Evolutionary conservation across 1,140 invertebrate genomes (phyloP).

Genomic region (Asobara japonica): DNA sequence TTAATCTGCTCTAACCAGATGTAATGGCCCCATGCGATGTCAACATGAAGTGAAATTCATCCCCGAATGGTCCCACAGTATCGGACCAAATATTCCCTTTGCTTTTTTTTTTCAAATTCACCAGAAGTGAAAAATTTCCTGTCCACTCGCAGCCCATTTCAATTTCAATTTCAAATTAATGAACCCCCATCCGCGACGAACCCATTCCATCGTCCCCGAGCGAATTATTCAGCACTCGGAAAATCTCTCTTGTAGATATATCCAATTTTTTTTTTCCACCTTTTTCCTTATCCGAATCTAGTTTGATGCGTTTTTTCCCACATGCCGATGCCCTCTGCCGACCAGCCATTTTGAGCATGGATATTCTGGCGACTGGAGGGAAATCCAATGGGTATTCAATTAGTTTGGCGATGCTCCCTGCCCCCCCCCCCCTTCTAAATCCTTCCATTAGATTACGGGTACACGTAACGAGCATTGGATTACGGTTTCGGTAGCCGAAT

Average conservation of each 20-base stretch:
- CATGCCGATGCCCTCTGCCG: neutral
- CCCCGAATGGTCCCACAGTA: no score
- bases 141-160: neutral
- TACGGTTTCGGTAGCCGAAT: constrained; percentile 12
- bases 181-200: neutral
- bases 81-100: neutral
- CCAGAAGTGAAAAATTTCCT: neutral
- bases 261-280: no score
- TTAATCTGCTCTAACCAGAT: no score
- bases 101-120: neutral
- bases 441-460: constrained; percentile 30
- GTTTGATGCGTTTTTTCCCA: neutral
- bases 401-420: constrained; percentile 3
- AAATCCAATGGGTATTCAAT: constrained; percentile 24
- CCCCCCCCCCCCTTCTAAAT: constrained; percentile 15
- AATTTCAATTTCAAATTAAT: neutral
- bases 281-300: neutral
- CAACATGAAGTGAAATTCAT: neutral
- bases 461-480: constrained; percentile 32
- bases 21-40: no score
- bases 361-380: neutral
- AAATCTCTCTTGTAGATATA: neutral
- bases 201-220: neutral
- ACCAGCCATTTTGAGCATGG: neutral
- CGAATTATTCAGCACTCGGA: neutral